Base-by-base conservation (phyloP, 2,113 vertebrate genomes). In the Sprattus sprattus region DNA sequence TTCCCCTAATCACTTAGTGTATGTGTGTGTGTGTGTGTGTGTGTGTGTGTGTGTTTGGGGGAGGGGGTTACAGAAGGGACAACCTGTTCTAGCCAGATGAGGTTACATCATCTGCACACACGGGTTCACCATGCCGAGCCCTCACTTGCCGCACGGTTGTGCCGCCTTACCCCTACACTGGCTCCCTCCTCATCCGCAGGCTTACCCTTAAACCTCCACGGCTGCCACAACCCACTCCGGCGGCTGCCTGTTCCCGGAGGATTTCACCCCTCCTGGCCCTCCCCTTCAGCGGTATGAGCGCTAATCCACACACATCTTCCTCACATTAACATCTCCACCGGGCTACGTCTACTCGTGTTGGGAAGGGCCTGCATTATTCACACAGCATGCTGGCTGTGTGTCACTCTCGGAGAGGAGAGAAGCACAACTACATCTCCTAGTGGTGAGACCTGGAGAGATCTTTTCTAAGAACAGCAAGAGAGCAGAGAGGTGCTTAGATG, bases 401-500 rank as follows among this genome's bases (percentile, higher is more conserved):
- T n/a, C 60, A n/a, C n/a, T 25, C 60, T 64, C 60, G 7, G 60
- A 64, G 20, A 8, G 20, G 45, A 78, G 47, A 32, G 60, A 85
- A 78, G 78, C 85, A 85, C 82, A 89, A 87, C 81, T 89, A 86
- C 82, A 88, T 85, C 83, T 91, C 52, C 85, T 86, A 46, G 45
- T 87, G 81, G 87, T 75, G 85, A 84, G 83, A 88, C 1, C 7
- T 44, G 49, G 71, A 81, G 85, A 86, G n/a, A 28, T 28, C 25
- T 44, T 39, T 45, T 57, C 49, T 47, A 71, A 57, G 52, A 57
- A 57, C 16, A 57, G 54, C 18, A 5, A 57, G 54, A 57, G 3
- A 32, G 25, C 39, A 32, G 67, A 75, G 13, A 32, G 15, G 25
- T 75, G 28, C 13, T 75, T 32, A 13, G 39, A 39, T n/a, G n/a